Evolutionary conservation across 1,140 invertebrate genomes (phyloP).

Genomic region (Vollenhovia emeryi): DNA sequence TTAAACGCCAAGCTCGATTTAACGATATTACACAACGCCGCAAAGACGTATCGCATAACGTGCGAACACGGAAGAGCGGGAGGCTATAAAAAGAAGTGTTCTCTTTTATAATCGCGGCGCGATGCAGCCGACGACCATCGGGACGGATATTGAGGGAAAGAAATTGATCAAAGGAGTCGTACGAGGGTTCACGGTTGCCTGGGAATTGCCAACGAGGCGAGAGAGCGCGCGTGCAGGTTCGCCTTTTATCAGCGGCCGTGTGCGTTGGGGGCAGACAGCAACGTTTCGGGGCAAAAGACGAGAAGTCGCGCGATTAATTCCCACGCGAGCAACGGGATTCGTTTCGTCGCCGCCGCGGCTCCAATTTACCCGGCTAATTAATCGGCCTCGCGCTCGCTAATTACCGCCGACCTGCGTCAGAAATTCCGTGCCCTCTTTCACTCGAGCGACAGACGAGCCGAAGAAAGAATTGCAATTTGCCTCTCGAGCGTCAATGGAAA

Average conservation of each 20-base stretch:
- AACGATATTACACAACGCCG: constrained; percentile 22
- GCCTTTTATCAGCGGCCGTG: background rate
- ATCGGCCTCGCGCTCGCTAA: background rate
- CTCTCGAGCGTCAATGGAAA: background rate
- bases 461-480: background rate
- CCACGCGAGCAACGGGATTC: constrained; percentile 30
- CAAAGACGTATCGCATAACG: background rate
- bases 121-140: background rate
- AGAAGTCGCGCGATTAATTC: constrained; percentile 25
- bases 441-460: background rate
- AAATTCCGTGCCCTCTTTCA: background rate
- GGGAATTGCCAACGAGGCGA: constrained; percentile 24
- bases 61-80: constrained; percentile 14
- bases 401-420: constrained; percentile 4
- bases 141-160: background rate
- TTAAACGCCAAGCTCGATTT: constrained; percentile 17
- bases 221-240: background rate
- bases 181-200: constrained; percentile 16
- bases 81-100: constrained; percentile 13
- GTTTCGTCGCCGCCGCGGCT: background rate
- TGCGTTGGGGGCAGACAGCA: background rate
- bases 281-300: constrained; percentile 10
- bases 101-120: constrained; percentile 31
- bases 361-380: constrained; percentile 30
- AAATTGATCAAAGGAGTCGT: constrained; percentile 41